These are phyloP conservation scores for Actinopyga echinites DNA, from an alignment of 53 echinoderm and acorn worm genomes.

Conservation along the genomic window DNA sequence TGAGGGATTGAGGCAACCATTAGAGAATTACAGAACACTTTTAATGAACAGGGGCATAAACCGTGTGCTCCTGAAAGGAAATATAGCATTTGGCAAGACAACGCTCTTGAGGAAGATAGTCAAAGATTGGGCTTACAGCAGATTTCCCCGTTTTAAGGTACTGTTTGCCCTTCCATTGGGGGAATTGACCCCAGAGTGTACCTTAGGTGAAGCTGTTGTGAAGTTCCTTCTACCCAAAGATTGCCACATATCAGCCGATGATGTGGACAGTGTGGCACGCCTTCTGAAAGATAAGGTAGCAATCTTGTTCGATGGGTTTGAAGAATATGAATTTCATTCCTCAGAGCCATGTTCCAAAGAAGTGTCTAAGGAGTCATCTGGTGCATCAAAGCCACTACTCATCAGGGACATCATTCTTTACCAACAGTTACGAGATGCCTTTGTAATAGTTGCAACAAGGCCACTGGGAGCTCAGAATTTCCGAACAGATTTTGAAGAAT, in stretches of 20 bases:
- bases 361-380: background rate
- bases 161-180: background rate
- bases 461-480: background rate
- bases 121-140: slow-evolving; percentile 1
- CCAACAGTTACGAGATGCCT: background rate
- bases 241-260: background rate
- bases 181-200: background rate
- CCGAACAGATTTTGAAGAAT: background rate
- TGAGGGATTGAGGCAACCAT: background rate
- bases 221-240: background rate
- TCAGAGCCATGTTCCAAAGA: background rate
- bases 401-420: slow-evolving; percentile 1
- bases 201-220: slow-evolving; percentile 8
- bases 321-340: background rate
- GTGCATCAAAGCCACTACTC: background rate
- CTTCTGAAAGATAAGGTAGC: background rate
- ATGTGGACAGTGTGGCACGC: background rate
- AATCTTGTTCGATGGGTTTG: slow-evolving; percentile 1
- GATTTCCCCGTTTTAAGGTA: background rate
- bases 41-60: background rate
- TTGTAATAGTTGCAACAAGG: slow-evolving; percentile 14
- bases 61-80: slow-evolving; percentile 23
- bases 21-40: background rate
- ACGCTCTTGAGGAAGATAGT: background rate
- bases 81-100: slow-evolving; percentile 7